Percentiles rank a stretch among this genome's conserved stretches.
Evolutionary conservation across 35 echinoderm and acorn worm genomes (phyloP).

Genomic region (Patiria miniata): DNA sequence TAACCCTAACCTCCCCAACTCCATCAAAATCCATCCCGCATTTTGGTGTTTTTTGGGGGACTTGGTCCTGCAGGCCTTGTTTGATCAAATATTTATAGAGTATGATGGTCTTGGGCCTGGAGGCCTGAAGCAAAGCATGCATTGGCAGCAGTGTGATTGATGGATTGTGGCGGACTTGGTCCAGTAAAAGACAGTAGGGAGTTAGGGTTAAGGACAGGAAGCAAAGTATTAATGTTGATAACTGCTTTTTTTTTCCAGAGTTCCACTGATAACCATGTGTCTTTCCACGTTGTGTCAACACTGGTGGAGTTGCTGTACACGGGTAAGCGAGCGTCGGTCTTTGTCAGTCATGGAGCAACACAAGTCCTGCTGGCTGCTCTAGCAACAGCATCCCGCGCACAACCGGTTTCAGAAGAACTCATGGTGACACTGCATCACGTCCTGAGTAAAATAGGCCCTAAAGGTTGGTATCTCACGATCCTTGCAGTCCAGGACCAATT

Average conservation of each 20-base stretch:
- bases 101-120: too few species aligned
- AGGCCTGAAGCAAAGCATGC: too few species aligned
- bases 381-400: constrained; percentile 60
- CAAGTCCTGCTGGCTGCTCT: constrained; percentile 77
- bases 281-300: constrained; percentile 65
- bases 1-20: too few species aligned
- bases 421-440: constrained; percentile 75
- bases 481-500: too few species aligned
- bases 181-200: too few species aligned
- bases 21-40: too few species aligned
- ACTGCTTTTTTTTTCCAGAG: constrained; percentile 75
- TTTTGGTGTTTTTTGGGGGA: too few species aligned
- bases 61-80: too few species aligned
- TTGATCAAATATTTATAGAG: too few species aligned
- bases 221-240: neutral
- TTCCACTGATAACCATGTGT: constrained; percentile 70
- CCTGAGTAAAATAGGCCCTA: constrained; percentile 79
- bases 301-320: constrained; percentile 71
- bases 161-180: too few species aligned
- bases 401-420: constrained; percentile 69
- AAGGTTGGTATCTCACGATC: constrained; percentile 52
- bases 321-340: constrained; percentile 59
- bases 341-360: constrained; percentile 81
- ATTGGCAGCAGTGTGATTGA: too few species aligned
- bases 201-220: too few species aligned